Percentiles rank a stretch among this genome's conserved stretches.
phyloP scores from a whole-genome alignment of 2,113 vertebrate species.

The Hypocryptadius cinnamomeus region DNA sequence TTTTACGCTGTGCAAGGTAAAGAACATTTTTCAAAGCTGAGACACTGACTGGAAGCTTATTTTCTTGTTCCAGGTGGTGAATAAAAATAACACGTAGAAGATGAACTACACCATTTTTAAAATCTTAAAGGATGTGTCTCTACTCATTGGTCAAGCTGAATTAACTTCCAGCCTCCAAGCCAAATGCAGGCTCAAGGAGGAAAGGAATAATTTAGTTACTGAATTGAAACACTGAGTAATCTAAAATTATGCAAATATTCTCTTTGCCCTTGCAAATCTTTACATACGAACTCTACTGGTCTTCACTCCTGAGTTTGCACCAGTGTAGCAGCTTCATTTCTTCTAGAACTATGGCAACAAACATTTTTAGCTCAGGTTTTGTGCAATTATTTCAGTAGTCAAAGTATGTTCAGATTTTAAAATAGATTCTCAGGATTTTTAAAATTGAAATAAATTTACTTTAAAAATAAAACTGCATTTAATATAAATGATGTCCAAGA shows the following conservation, averaged over 20 bases:
- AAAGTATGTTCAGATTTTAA: neutral
- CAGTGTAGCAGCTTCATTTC: neutral
- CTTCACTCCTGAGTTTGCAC: neutral
- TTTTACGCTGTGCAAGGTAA: constrained; percentile 25
- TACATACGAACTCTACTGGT: neutral
- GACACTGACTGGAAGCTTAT: constrained; percentile 21
- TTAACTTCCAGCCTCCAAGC: constrained; percentile 45
- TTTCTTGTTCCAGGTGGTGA: constrained; percentile 43
- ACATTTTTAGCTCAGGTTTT: neutral
- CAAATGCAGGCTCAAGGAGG: neutral
- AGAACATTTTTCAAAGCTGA: constrained; percentile 30
- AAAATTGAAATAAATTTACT: neutral
- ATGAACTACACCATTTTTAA: constrained; percentile 16
- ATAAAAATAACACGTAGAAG: constrained; percentile 24
- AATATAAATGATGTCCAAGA: neutral
- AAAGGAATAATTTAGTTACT: constrained; percentile 43
- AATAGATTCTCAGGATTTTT: neutral
- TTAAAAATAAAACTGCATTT: neutral
- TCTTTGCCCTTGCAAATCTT: constrained; percentile 45
- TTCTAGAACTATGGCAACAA: constrained; percentile 27
- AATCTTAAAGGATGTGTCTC: constrained; percentile 28
- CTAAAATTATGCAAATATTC: constrained; percentile 53
- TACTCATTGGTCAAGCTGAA: constrained; percentile 55
- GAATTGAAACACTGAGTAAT: constrained; percentile 45
- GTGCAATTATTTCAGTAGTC: neutral